These are phyloP conservation scores for Cryptosula pallasiana DNA, from an alignment of 2,888 invertebrate species.

Conservation along the genomic window DNA sequence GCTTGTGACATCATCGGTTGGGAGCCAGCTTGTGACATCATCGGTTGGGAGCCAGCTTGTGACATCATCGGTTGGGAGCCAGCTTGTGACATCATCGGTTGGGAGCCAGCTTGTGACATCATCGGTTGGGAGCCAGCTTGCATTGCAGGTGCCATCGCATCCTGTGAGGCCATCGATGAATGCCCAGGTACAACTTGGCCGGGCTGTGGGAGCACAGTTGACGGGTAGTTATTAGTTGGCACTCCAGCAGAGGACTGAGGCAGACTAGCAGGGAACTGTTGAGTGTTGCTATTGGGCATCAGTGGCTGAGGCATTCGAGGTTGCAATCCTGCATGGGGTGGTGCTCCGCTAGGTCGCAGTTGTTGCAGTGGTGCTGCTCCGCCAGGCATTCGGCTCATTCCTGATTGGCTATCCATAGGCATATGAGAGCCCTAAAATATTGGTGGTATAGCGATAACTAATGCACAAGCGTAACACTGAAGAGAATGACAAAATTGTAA, in stretches of 20 bases:
- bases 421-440: neutral
- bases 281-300: neutral
- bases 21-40: neutral
- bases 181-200: no score
- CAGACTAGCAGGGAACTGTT: neutral
- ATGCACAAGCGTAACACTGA: no score
- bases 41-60: no score
- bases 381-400: neutral
- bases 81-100: no score
- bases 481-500: no score
- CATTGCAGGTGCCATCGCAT: no score
- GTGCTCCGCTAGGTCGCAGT: neutral
- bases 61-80: no score
- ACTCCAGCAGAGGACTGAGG: neutral
- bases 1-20: neutral
- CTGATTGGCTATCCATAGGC: neutral
- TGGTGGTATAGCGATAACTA: no score
- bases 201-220: neutral
- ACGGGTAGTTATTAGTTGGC: neutral
- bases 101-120: no score
- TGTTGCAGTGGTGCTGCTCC: neutral
- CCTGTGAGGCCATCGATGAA: no score
- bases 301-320: neutral
- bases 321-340: neutral
- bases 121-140: no score